Percentiles rank a stretch among this genome's conserved stretches.
Conservation (phyloP, 2,888 invertebrate species). For the Melieria picta region DNA sequence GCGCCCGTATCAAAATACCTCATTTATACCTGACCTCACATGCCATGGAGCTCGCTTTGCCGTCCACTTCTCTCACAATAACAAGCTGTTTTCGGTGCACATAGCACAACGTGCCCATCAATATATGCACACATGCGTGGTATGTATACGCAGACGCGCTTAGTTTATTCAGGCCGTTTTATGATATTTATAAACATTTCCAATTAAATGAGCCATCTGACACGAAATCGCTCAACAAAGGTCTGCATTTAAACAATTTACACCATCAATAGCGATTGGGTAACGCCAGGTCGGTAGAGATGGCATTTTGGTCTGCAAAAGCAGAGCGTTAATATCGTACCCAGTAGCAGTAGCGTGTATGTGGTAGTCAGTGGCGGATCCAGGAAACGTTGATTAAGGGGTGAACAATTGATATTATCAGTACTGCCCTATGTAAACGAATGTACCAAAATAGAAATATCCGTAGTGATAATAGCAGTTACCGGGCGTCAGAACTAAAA, state of each 20-base stretch:
- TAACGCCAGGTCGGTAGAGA: background rate
- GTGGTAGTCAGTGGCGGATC: too few species aligned
- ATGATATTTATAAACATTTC: background rate
- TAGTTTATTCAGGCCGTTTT: too few species aligned
- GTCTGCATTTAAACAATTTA: background rate
- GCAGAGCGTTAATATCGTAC: too few species aligned
- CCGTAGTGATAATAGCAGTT: too few species aligned
- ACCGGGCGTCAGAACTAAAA: too few species aligned
- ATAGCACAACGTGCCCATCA: background rate
- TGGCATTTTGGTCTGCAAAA: too few species aligned
- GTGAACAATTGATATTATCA: too few species aligned
- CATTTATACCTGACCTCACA: slow-evolving; percentile 8
- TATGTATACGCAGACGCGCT: background rate
- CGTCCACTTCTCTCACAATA: background rate
- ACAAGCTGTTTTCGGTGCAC: background rate
- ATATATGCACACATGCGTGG: background rate
- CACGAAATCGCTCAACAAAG: background rate
- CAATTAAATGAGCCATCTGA: background rate
- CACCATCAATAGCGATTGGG: background rate
- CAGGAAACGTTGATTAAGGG: too few species aligned
- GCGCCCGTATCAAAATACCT: background rate
- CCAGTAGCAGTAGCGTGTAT: too few species aligned
- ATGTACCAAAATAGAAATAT: too few species aligned
- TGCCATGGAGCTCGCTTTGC: background rate
- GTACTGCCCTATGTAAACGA: too few species aligned